Conservation (phyloP, 2,888 invertebrate genomes). For the Meta bourneti region DNA sequence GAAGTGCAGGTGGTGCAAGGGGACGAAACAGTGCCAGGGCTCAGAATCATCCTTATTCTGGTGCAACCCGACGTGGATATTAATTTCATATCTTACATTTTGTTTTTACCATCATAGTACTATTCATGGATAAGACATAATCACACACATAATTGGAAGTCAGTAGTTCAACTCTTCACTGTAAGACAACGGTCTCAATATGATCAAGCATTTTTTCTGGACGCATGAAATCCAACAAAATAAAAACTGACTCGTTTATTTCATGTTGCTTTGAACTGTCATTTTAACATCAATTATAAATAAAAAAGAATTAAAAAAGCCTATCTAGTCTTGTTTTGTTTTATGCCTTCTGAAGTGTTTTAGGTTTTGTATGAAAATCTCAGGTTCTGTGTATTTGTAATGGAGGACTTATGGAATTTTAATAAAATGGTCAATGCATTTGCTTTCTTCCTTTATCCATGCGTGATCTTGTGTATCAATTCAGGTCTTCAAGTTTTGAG, state of each 20-base stretch:
- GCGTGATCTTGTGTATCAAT: background rate
- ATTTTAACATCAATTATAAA: conserved; percentile 76
- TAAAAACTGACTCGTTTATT: conserved; percentile 59
- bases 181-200: conserved; percentile 57
- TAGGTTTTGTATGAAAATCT: background rate
- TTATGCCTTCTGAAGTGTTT: background rate
- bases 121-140: conserved; percentile 68
- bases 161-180: conserved; percentile 68
- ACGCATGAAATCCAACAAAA: conserved; percentile 32
- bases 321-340: conserved; percentile 3
- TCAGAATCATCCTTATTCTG: conserved; percentile 65
- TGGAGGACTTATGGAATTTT: too few relatives aligned
- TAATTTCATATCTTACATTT: conserved; percentile 63
- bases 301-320: conserved; percentile 46
- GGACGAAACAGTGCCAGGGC: conserved; percentile 44
- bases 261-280: conserved; percentile 70
- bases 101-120: conserved; percentile 76
- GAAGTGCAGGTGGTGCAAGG: conserved; percentile 56
- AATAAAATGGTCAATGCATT: too few relatives aligned
- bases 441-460: background rate
- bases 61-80: conserved; percentile 71
- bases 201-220: conserved; percentile 71
- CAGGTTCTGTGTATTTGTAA: background rate
- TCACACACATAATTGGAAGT: conserved; percentile 62
- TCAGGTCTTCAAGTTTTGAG: too few relatives aligned